phyloP scores from a whole-genome alignment of 1,140 invertebrate genomes.

The Popillia japonica region DNA sequence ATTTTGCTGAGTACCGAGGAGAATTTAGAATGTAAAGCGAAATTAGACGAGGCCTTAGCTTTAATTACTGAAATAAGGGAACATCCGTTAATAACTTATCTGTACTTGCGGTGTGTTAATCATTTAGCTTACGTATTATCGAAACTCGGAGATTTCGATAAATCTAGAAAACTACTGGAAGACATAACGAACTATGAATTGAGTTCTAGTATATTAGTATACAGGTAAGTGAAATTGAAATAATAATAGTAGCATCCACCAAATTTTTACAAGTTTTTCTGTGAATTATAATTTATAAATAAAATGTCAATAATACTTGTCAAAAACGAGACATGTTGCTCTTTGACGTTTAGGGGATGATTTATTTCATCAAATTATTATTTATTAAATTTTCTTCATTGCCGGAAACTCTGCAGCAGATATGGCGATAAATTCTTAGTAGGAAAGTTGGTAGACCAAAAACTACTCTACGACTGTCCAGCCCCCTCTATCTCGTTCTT shows the following conservation, averaged over 20 bases:
- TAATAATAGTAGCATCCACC: too few species aligned
- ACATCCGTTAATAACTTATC: conserved; percentile 50
- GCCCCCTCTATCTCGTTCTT: too few species aligned
- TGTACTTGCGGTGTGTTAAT: conserved; percentile 90
- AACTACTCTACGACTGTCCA: too few species aligned
- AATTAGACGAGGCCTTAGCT: conserved; percentile 48
- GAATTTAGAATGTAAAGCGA: conserved; percentile 41
- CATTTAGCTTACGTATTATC: conserved; percentile 71
- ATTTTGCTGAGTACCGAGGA: conserved; percentile 46
- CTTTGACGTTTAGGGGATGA: neutral
- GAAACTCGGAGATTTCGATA: conserved; percentile 49
- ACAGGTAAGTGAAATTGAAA: conserved; percentile 37
- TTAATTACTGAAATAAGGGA: conserved; percentile 48
- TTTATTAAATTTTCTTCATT: too few species aligned
- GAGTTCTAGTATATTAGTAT: conserved; percentile 37
- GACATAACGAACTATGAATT: conserved; percentile 44
- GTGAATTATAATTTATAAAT: too few species aligned
- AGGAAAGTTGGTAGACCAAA: too few species aligned
- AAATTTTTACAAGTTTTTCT: neutral
- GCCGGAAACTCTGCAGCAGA: too few species aligned
- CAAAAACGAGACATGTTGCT: neutral
- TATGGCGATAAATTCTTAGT: neutral
- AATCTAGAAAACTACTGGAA: conserved; percentile 49
- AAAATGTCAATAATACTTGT: too few species aligned
- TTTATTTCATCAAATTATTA: too few species aligned